Evolutionary conservation across 2,888 invertebrate genomes (phyloP), one percentile per base, ranked within the genome.

Genomic region (Caradrina clavipalpis): DNA sequence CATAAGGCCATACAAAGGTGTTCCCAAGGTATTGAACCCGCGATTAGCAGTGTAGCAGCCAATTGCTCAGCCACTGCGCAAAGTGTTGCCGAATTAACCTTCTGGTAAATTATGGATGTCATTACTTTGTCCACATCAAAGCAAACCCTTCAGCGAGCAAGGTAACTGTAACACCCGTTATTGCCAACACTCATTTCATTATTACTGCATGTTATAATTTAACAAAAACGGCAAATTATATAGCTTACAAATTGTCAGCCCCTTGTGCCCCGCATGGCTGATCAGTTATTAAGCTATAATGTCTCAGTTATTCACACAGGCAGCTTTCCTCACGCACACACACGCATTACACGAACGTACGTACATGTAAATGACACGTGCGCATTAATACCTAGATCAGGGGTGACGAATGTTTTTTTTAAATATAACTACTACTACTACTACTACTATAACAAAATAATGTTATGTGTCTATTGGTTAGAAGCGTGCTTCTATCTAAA

Each of bases 361-460:
- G n/a, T 74, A 70, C 69, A 74, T 51, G 2, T 39, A 39, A 60
- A 55, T 17, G 69, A 76, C 82, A 82, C 80, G 79, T 78, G 80
- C 82, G 76, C 76, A 19, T 62, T 65, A 69, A 81, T 82, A 22
- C 55, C 78, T 87, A 86, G 79, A 85, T 79, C 84, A 74, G 66
- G 65, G 75, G 19, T 78, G 50, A 10, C 26, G 7, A 26, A 45
- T 35, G 0, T 60, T 54, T 5, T 35, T 39, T 35, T 35, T 35
- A 7, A 35, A 35, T 35, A 7, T n/a, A n/a, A n/a, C n/a, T n/a
- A n/a, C n/a, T n/a, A n/a, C n/a, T n/a, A n/a, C n/a, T n/a, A n/a
- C n/a, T n/a, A n/a, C n/a, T n/a, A n/a, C n/a, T n/a, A n/a, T n/a
- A n/a, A n/a, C n/a, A n/a, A n/a, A n/a, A n/a, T n/a, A n/a, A n/a